Base-by-base conservation (phyloP, 2,888 invertebrate species). In the Rutpela maculata region DNA sequence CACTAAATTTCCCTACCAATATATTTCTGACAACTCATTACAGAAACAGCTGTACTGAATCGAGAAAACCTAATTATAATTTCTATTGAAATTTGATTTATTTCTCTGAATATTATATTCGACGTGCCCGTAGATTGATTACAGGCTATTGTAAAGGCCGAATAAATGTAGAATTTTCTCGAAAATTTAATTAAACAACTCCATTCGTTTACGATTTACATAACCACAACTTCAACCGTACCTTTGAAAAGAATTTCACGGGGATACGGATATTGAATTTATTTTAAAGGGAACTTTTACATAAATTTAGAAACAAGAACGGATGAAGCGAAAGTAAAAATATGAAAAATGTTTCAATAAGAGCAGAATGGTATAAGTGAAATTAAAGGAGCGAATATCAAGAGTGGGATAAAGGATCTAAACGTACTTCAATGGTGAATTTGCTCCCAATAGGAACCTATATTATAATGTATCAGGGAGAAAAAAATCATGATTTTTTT, bases 51-150 rank as follows among this genome's bases (percentile, higher is more conserved):
- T 11, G 50, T 18, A 31, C 15, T 17, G 69, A 35, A 69, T 31
- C 69, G 57, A 12, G 11, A 15, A 57, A 57, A 38, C 17, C 22
- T 69, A 69, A 69, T 69, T 69, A 69, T 67, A 67, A 67, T 69
- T 59, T 59, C 69, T 59, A 69, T 59, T 59, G 69, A 69, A 69
- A 69, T 69, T 69, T 69, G 69, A 69, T 69, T 57, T 69, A 69
- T 69, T 69, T 69, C 69, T 69, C 57, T 26, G 31, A 31, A 57
- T 69, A 56, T n/a, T 9, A 35, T 31, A 31, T 35, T 12, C 35
- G 18, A 55, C 15, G 19, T 10, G 50, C 43, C 22, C n/a, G 18
- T 19, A 55, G 55, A 67, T 67, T 67, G 67, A 69, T 59, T 69
- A 57, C 31, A 35, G 35, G 11, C 57, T n/a, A 69, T 69, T 57